Evolutionary conservation across 2,113 vertebrate genomes (phyloP).

Genomic region (Ranitomeya imitator): DNA sequence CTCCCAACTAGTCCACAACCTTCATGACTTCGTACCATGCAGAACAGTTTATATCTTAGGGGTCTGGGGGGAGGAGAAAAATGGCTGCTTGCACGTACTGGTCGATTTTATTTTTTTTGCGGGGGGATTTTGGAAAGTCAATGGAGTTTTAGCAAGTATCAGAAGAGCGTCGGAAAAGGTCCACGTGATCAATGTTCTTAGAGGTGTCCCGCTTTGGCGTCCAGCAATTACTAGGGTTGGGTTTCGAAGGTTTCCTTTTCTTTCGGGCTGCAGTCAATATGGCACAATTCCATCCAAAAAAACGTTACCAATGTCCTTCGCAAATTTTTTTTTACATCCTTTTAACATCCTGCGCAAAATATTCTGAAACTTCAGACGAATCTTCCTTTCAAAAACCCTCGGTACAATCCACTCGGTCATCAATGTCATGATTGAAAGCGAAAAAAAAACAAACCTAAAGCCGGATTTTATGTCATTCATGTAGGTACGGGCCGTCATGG

Average conservation of each 20-base stretch:
- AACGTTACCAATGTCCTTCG: background rate
- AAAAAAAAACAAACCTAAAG: background rate
- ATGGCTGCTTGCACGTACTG: constrained; percentile 29
- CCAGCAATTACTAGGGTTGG: constrained; percentile 58
- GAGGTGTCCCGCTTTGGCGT: constrained; percentile 60
- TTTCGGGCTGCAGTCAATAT: constrained; percentile 60
- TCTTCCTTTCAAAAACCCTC: background rate
- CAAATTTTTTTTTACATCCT: background rate
- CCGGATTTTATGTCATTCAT: background rate
- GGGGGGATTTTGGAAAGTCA: constrained; percentile 13
- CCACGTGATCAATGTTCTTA: constrained; percentile 48
- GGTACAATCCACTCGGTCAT: background rate
- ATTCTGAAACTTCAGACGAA: background rate
- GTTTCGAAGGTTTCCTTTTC: background rate
- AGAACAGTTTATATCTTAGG: constrained; percentile 52
- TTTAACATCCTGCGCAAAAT: no score
- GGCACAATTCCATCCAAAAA: constrained; percentile 61
- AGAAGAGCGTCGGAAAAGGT: constrained; percentile 52
- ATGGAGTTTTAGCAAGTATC: constrained; percentile 61
- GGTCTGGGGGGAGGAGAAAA: background rate
- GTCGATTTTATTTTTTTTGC: constrained; percentile 45
- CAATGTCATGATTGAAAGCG: background rate
- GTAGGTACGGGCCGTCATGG: background rate
- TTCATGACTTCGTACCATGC: constrained; percentile 66
- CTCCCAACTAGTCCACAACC: constrained; percentile 57